phyloP scores from a whole-genome alignment of 2,888 invertebrate genomes.

The Encarsia formosa region DNA sequence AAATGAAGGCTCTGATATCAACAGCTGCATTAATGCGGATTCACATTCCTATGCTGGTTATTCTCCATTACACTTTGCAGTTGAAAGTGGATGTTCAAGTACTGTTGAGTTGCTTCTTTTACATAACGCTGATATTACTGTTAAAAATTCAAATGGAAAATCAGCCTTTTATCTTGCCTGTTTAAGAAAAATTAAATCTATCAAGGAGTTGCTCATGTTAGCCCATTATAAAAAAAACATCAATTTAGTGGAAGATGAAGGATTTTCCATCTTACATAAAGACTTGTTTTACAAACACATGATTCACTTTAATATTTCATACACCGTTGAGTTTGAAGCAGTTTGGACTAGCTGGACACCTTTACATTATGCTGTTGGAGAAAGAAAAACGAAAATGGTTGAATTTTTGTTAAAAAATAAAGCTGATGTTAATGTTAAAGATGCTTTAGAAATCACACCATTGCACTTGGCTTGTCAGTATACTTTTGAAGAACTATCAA shows the following conservation, averaged over 20 bases:
- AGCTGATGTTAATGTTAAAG: background rate
- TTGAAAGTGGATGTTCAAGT: background rate
- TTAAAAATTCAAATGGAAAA: background rate
- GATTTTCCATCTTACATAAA: background rate
- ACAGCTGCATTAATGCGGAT: background rate
- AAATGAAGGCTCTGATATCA: background rate
- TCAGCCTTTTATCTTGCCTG: background rate
- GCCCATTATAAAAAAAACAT: background rate
- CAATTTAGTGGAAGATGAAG: background rate
- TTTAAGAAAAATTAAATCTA: background rate
- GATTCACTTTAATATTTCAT: background rate
- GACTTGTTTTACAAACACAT: background rate
- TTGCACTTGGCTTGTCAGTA: conserved; percentile 2
- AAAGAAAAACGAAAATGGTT: background rate
- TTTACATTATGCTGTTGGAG: background rate
- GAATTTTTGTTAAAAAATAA: conserved; percentile 3
- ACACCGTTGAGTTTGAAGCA: background rate
- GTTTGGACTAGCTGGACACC: background rate
- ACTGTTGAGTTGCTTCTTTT: background rate
- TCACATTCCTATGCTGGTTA: background rate
- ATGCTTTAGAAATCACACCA: background rate
- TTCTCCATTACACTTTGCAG: conserved; percentile 1
- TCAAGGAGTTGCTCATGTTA: background rate
- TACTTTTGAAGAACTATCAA: background rate
- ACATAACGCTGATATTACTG: background rate